These are phyloP conservation scores for Gobionotothen gibberifrons DNA, from an alignment of 2,797 vertebrate species.

Conservation along the genomic window DNA sequence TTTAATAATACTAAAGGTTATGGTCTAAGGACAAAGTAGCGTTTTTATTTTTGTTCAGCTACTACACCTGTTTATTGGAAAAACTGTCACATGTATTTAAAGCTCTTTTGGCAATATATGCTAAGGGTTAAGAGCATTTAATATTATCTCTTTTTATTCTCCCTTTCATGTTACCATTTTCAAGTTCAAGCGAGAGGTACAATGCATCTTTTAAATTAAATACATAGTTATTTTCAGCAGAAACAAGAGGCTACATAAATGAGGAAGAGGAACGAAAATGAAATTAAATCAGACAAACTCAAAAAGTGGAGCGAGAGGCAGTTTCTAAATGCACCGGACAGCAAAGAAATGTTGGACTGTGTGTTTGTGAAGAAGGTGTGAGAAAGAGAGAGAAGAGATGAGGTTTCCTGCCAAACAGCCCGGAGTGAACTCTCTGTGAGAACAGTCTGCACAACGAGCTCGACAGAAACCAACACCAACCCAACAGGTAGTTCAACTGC, in stretches of 20 bases:
- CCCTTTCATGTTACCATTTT: too few species aligned
- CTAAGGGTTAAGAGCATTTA: too few species aligned
- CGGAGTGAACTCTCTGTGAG: constrained; percentile 45
- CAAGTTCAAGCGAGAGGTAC: neutral
- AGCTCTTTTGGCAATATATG: too few species aligned
- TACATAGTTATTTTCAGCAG: neutral
- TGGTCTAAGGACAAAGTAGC: too few species aligned
- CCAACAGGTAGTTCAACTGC: constrained; percentile 59
- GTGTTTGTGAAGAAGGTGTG: constrained; percentile 2
- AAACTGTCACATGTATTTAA: too few species aligned
- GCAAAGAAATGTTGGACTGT: neutral
- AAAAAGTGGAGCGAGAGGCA: neutral
- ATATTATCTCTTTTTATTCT: too few species aligned
- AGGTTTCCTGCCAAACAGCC: constrained; percentile 40
- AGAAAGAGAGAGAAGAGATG: constrained; percentile 18
- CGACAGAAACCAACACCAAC: constrained; percentile 51
- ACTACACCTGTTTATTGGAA: too few species aligned
- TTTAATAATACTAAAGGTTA: too few species aligned
- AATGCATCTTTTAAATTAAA: neutral
- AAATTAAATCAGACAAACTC: neutral
- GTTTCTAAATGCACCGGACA: constrained; percentile 20
- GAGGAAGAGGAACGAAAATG: neutral
- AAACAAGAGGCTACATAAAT: neutral
- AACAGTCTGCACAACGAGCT: constrained; percentile 41
- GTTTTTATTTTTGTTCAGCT: too few species aligned